phyloP scores from a whole-genome alignment of 2,797 vertebrate species.

The Scyliorhinus canicula region DNA sequence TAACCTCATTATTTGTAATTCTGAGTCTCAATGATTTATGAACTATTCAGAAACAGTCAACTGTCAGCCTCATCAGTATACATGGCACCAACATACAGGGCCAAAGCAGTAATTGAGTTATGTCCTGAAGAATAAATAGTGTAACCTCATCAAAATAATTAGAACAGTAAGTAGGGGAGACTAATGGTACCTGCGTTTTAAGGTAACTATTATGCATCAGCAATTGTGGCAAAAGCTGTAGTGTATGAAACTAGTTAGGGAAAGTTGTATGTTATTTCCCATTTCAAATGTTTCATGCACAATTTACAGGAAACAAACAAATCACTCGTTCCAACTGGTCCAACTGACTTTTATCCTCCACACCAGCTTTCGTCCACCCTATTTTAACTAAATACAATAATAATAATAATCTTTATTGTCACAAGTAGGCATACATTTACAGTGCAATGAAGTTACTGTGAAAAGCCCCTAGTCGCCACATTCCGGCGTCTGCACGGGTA shows the following conservation, averaged over 20 bases:
- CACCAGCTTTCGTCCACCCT: neutral
- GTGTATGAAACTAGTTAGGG: neutral
- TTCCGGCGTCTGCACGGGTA: no score
- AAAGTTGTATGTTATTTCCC: neutral
- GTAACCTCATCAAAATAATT: neutral
- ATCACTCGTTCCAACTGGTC: neutral
- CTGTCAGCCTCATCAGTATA: neutral
- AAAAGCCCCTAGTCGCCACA: no score
- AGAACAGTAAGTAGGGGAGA: neutral
- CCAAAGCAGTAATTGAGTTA: constrained; percentile 12
- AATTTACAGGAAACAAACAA: neutral
- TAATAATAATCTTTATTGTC: no score
- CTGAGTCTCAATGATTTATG: neutral
- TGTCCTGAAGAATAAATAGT: constrained; percentile 29
- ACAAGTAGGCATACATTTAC: no score
- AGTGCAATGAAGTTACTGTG: no score
- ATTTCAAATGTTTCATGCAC: neutral
- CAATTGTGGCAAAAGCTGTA: neutral
- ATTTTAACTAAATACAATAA: no score
- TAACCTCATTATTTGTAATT: neutral
- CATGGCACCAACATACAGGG: neutral
- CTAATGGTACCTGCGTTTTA: neutral
- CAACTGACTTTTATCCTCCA: neutral
- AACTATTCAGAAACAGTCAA: no score
- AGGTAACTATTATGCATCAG: neutral